Evolutionary conservation across 35 echinoderm and acorn worm species (phyloP), one percentile per base, ranked within the genome.

Genomic region (Stichopus chloronotus): DNA sequence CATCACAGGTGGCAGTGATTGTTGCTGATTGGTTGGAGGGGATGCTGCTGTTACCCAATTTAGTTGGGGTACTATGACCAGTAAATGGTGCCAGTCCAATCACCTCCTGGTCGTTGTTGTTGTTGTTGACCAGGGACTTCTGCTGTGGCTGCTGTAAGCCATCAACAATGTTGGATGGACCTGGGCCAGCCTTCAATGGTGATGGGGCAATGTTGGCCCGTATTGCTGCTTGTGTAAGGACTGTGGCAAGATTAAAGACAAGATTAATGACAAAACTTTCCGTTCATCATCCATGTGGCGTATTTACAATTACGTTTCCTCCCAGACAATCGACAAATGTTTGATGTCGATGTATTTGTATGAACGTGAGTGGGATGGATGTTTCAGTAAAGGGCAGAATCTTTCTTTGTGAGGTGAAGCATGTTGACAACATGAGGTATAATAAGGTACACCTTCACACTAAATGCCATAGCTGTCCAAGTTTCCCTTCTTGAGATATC

Each of bases 221-320:
- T 23, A 85, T 21, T 20, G 82, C 82, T 19, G 82, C 82, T 23
- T 85, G 82, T n/a, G 55, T 58, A 22, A 85, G 24, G 57, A 85
- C 82, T 85, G 12, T 85, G 5, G 55, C 4, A 57, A 85, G 20
- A 74, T 74, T 16, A 74, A 74, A 74, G 69, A 74, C 6, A 74
- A 17, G 22, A 72, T 19, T 7, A 74, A 61, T 43, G 30, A 43
- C 30, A 43, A 43, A 43, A 43, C 30, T 43, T 43, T 43, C 30
- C 3, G 30, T 43, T 43, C 3, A 43, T 43, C 30, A 43, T 43
- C 30, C 30, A 43, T 43, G 30, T 43, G 30, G 30, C 30, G 3
- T 43, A 43, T 43, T 43, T 43, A 43, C 30, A 43, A 43, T 43
- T 3, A 43, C 3, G 30, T 43, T 43, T 43, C 30, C 1, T 43